These are phyloP conservation scores for Chironomus tentans DNA, from an alignment of 2,888 invertebrate species.

Conservation along the genomic window DNA sequence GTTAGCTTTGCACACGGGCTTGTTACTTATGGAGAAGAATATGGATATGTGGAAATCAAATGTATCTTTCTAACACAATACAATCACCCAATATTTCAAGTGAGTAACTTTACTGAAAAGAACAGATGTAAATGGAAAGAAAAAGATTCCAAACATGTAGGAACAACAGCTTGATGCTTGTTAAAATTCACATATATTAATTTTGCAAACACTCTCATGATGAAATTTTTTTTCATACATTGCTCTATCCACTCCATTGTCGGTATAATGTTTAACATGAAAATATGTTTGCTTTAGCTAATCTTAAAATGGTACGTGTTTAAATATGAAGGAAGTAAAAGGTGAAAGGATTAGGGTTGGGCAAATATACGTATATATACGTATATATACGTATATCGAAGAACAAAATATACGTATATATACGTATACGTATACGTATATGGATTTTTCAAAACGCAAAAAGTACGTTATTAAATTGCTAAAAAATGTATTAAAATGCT, in stretches of 20 bases:
- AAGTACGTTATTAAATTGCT: too few species aligned
- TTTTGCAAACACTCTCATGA: neutral
- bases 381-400: too few species aligned
- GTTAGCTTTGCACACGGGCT: conserved; percentile 65
- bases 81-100: conserved; percentile 44
- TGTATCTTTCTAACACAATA: conserved; percentile 59
- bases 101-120: conserved; percentile 28
- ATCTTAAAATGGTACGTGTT: too few species aligned
- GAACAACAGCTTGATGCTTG: neutral
- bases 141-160: neutral
- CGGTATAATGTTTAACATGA: too few species aligned
- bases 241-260: neutral
- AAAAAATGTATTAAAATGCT: too few species aligned
- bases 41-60: neutral
- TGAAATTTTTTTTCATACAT: neutral
- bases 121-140: neutral
- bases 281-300: too few species aligned
- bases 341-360: too few species aligned
- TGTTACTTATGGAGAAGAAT: conserved; percentile 48
- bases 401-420: too few species aligned
- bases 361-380: too few species aligned
- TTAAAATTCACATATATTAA: conserved; percentile 23
- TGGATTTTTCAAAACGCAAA: too few species aligned
- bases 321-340: too few species aligned
- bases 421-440: too few species aligned